Evolutionary conservation across 2,888 invertebrate species (phyloP), one percentile per base, ranked within the genome.

Genomic region (Epicampocera succincta): DNA sequence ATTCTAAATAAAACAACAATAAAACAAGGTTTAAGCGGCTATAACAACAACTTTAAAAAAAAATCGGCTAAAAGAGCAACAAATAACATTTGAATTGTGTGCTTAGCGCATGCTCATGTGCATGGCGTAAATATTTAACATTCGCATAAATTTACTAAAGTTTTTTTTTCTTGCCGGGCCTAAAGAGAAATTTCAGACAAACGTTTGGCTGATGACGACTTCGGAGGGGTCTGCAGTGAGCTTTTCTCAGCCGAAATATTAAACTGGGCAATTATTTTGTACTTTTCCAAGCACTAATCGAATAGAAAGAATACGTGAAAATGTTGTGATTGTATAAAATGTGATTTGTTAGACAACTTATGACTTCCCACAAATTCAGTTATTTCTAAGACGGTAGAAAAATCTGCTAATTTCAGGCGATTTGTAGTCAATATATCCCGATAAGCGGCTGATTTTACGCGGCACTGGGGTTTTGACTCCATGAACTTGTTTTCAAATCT

Each of bases 101-200:
- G 72, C 73, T 81, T 38, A 77, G 83, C 82, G 84, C 84, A 80
- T 84, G 84, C 84, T 80, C 84, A 83, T 79, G 79, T 71, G 81
- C 81, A 83, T 81, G 76, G 76, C 83, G 78, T 78, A 83, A 84
- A 84, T 84, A 85, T 84, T 84, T 84, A 80, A 83, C 83, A 84
- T 84, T 85, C 84, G 84, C 84, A 85, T 85, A 85, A 84, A 85
- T 87, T 89, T 89, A 73, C 29, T 61, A 25, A 68, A 56, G 42
- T 50, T 42, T 42, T 38, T 63, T 56, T 65, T 54, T 42, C n/a
- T n/a, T n/a, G n/a, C n/a, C 8, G 13, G 13, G 11, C 17, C n/a
- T n/a, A 17, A 5, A 33, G 33, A 29, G 44, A 56, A 56, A 46
- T 56, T 69, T 56, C 11, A 52, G 61, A 5, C 1, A 40, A 0